Conservation (phyloP, 37 sponge, comb jelly and placozoan genomes). For the Beroe ovata region DNA sequence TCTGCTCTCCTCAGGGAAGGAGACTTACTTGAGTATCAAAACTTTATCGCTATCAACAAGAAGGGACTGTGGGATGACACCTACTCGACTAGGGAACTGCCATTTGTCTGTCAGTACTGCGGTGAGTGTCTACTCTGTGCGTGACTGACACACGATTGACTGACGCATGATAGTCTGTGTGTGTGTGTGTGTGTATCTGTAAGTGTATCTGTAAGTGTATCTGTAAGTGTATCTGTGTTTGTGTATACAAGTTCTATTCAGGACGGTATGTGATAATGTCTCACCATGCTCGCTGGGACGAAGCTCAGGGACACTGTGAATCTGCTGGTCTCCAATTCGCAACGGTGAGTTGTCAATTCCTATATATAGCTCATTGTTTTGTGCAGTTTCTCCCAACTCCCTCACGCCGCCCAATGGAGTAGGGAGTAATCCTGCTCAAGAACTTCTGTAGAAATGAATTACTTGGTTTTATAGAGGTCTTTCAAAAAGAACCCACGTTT, state of each 20-base stretch:
- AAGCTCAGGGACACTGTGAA: neutral
- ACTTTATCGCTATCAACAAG: neutral
- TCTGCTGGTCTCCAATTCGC: neutral
- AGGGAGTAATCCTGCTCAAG: too few relatives aligned
- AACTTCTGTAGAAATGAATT: too few relatives aligned
- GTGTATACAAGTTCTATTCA: too few relatives aligned
- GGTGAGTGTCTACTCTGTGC: neutral
- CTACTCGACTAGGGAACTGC: neutral
- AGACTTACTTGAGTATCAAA: neutral
- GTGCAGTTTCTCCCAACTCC: too few relatives aligned
- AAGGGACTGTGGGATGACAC: constrained; percentile 23
- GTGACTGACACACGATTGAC: neutral
- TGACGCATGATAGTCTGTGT: constrained; percentile 13
- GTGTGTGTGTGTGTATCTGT: constrained; percentile 63
- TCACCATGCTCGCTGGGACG: neutral
- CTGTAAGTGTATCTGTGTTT: too few relatives aligned
- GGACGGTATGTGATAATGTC: constrained; percentile 3
- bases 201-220: too few relatives aligned
- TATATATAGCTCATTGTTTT: too few relatives aligned
- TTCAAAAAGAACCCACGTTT: too few relatives aligned
- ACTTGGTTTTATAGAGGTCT: too few relatives aligned
- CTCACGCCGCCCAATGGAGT: too few relatives aligned
- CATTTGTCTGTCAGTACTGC: neutral
- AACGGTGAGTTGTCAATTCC: neutral
- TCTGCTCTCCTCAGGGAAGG: too few relatives aligned